phyloP scores from a whole-genome alignment of 2,888 invertebrate genomes.

The Epinotia bilunana region DNA sequence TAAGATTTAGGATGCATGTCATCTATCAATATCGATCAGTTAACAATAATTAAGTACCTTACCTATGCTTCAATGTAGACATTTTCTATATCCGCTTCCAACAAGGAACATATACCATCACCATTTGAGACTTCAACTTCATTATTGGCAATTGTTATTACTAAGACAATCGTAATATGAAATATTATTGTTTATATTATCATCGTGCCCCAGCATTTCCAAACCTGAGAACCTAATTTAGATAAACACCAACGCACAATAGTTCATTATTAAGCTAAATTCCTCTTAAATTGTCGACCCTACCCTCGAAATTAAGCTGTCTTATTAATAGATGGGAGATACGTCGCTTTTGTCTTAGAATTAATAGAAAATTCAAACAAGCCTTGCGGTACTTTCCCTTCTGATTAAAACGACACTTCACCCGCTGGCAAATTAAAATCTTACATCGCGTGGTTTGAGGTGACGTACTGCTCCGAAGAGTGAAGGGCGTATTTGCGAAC shows the following conservation, averaged over 20 bases:
- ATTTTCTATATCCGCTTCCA: not conserved
- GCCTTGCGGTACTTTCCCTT: slow-evolving; percentile 61
- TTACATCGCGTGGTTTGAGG: slow-evolving; percentile 66
- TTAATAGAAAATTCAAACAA: slow-evolving; percentile 82
- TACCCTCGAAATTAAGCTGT: slow-evolving; percentile 73
- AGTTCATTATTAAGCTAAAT: slow-evolving; percentile 36
- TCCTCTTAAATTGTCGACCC: slow-evolving; percentile 35
- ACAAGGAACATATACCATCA: not conserved
- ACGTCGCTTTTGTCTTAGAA: slow-evolving; percentile 74
- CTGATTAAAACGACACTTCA: slow-evolving; percentile 78
- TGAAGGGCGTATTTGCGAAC: slow-evolving; percentile 37
- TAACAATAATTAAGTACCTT: too few species aligned
- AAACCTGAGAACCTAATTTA: slow-evolving; percentile 26
- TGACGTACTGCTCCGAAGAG: slow-evolving; percentile 50
- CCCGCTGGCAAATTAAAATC: slow-evolving; percentile 74
- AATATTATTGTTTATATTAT: slow-evolving; percentile 23
- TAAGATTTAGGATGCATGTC: too few species aligned
- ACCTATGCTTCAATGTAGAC: not conserved
- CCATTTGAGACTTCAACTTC: not conserved
- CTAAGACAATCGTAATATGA: not conserved
- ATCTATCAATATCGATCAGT: too few species aligned
- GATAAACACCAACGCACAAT: slow-evolving; percentile 28
- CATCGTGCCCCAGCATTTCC: slow-evolving; percentile 1
- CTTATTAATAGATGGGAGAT: slow-evolving; percentile 83
- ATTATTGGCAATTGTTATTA: not conserved